Conservation (phyloP, 2,888 invertebrate genomes). For the Melieria crassipennis region DNA sequence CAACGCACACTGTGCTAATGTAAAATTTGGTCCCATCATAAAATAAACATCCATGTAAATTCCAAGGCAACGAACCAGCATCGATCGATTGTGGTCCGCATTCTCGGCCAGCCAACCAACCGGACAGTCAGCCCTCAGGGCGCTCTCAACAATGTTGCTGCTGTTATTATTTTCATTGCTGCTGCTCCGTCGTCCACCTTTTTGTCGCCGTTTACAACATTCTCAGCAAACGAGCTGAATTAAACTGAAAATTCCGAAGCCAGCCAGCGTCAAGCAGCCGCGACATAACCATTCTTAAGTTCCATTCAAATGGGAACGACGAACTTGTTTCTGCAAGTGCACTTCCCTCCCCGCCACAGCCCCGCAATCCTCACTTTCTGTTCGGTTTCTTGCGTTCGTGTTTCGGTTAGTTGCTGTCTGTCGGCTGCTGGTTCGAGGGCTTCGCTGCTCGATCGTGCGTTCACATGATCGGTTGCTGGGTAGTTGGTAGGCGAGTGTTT, state of each 20-base stretch:
- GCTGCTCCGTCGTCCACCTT: slow-evolving; percentile 6
- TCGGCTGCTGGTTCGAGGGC: background rate
- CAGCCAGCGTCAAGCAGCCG: background rate
- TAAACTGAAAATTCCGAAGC: slow-evolving; percentile 7
- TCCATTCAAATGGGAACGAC: slow-evolving; percentile 34
- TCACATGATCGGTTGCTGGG: slow-evolving; percentile 1
- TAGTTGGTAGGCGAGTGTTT: too few relatives aligned
- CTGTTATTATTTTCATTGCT: slow-evolving; percentile 21
- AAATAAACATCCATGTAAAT: background rate
- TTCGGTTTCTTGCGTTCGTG: background rate
- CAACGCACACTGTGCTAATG: background rate
- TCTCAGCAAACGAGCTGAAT: slow-evolving; percentile 18
- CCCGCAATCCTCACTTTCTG: background rate
- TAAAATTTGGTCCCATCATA: slow-evolving; percentile 15
- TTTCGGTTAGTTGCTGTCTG: background rate
- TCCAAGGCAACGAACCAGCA: slow-evolving; percentile 3
- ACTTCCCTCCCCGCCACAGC: background rate
- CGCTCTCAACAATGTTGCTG: slow-evolving; percentile 60
- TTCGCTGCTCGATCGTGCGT: slow-evolving; percentile 38
- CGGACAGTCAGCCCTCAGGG: slow-evolving; percentile 58
- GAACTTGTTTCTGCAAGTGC: slow-evolving; percentile 31
- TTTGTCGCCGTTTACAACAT: slow-evolving; percentile 43
- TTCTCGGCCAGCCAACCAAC: slow-evolving; percentile 47
- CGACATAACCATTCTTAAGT: slow-evolving; percentile 36
- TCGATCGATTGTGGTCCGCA: too few relatives aligned